A percentile compares a stretch with the other conserved stretches of the same genome.
These are phyloP conservation scores for Nudaria mundana DNA, from an alignment of 2,888 invertebrate species.

Conservation along the genomic window DNA sequence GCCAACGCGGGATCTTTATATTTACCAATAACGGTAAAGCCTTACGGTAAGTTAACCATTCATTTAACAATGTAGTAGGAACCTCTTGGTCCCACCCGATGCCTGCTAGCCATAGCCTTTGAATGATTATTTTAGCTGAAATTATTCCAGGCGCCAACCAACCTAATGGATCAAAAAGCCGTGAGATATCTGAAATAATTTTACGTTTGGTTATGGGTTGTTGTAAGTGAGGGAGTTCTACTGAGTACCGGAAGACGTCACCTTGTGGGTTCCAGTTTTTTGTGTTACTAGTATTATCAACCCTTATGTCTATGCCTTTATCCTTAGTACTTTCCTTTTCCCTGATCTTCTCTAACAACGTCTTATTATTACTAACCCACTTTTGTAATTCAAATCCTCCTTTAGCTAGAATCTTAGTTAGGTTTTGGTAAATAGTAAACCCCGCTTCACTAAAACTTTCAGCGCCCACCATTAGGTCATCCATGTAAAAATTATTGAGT, in stretches of 20 bases:
- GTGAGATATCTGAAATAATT: slow-evolving; percentile 26
- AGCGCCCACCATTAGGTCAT: slow-evolving; percentile 6
- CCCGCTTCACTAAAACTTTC: not conserved
- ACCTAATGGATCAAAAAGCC: slow-evolving; percentile 15
- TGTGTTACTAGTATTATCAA: too few species aligned
- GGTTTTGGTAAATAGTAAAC: slow-evolving; percentile 2
- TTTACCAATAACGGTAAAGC: slow-evolving; percentile 7
- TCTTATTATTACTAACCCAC: slow-evolving; percentile 7
- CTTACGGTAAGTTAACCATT: slow-evolving; percentile 21
- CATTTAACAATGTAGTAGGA: slow-evolving; percentile 8
- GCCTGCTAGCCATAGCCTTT: slow-evolving; percentile 11
- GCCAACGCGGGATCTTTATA: slow-evolving; percentile 20
- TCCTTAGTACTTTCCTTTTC: slow-evolving; percentile 19
- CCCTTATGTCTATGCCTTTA: slow-evolving; percentile 20
- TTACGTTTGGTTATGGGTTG: slow-evolving; percentile 19
- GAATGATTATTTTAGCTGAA: slow-evolving; percentile 9
- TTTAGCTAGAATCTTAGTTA: slow-evolving; percentile 3
- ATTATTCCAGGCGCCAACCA: slow-evolving; percentile 9
- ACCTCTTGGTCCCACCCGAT: slow-evolving; percentile 12
- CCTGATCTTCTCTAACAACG: not conserved
- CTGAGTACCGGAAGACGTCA: too few species aligned
- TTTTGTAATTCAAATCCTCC: slow-evolving; percentile 13
- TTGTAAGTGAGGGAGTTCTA: too few species aligned
- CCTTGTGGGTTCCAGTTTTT: too few species aligned
- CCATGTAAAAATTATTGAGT: slow-evolving; percentile 7